A percentile compares a stretch with the other conserved stretches of the same genome.
phyloP scores from a whole-genome alignment of 35 echinoderm and acorn worm genomes.

The Amphiura filiformis region DNA sequence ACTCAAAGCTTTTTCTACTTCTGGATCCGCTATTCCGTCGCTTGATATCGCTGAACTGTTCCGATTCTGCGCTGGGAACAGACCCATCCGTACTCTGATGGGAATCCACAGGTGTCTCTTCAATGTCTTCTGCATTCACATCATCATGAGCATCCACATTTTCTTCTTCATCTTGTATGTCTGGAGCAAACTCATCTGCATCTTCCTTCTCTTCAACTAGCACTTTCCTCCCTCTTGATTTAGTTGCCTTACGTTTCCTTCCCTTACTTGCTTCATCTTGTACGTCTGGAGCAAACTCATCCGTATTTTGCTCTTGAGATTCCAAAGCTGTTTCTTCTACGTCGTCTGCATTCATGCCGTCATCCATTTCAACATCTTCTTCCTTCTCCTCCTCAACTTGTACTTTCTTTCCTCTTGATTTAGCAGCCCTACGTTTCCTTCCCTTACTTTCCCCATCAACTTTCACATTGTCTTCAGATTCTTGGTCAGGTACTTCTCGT shows the following conservation, averaged over 20 bases:
- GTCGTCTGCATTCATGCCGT: background rate
- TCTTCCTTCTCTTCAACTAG: background rate
- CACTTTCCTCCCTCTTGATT: background rate
- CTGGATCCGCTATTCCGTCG: background rate
- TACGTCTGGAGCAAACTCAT: background rate
- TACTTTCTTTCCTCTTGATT: conserved; percentile 14
- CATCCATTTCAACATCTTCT: background rate
- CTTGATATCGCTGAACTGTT: too few species aligned
- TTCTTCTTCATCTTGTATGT: background rate
- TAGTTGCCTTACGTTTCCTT: background rate
- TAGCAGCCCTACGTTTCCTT: too few species aligned
- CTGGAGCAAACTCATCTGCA: background rate
- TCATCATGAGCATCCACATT: background rate
- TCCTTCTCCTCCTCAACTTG: background rate
- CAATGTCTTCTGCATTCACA: background rate
- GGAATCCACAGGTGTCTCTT: background rate
- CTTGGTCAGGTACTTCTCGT: background rate
- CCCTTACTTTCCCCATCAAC: too few species aligned
- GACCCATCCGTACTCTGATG: background rate
- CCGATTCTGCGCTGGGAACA: too few species aligned
- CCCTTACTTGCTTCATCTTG: conserved; percentile 9
- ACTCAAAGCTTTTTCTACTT: background rate
- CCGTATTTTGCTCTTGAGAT: background rate
- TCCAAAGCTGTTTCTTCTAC: background rate
- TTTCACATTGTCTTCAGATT: background rate